phyloP scores from a whole-genome alignment of 2,888 invertebrate species.

The Ramazzottius varieornatus region DNA sequence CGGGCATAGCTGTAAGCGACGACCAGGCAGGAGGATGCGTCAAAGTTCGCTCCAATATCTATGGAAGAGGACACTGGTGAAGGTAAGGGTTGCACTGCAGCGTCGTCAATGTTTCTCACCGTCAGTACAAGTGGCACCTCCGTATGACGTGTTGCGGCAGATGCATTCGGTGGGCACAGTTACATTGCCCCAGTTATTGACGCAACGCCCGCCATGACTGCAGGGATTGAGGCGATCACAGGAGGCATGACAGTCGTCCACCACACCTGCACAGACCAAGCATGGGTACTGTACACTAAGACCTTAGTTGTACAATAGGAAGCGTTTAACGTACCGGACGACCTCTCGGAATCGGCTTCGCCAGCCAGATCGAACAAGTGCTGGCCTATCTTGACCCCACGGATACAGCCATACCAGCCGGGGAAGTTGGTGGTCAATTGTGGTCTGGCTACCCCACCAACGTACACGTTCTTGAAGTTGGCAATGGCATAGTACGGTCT shows the following conservation, averaged over 20 bases:
- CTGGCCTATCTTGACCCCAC: background rate
- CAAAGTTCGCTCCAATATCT: conserved; percentile 66
- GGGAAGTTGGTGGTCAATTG: background rate
- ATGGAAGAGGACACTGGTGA: background rate
- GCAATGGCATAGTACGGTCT: background rate
- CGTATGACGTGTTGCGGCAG: conserved; percentile 44
- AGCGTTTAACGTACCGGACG: too few relatives aligned
- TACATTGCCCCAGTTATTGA: conserved; percentile 59
- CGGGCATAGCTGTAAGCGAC: background rate
- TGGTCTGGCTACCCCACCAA: background rate
- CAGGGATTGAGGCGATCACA: conserved; percentile 32
- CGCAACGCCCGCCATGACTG: conserved; percentile 57
- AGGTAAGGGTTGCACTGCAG: conserved; percentile 3
- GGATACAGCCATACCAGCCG: background rate
- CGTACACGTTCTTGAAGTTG: background rate
- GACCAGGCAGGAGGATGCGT: conserved; percentile 41
- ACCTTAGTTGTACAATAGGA: too few relatives aligned
- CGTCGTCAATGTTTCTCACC: conserved; percentile 18
- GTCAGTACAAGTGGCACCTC: conserved; percentile 58
- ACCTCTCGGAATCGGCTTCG: too few relatives aligned
- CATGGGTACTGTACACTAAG: too few relatives aligned
- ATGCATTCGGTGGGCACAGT: conserved; percentile 65
- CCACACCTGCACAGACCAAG: background rate
- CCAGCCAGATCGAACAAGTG: background rate
- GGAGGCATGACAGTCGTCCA: background rate